Base-by-base conservation (phyloP, 2,113 vertebrate genomes). In the Chinchilla lanigera region DNA sequence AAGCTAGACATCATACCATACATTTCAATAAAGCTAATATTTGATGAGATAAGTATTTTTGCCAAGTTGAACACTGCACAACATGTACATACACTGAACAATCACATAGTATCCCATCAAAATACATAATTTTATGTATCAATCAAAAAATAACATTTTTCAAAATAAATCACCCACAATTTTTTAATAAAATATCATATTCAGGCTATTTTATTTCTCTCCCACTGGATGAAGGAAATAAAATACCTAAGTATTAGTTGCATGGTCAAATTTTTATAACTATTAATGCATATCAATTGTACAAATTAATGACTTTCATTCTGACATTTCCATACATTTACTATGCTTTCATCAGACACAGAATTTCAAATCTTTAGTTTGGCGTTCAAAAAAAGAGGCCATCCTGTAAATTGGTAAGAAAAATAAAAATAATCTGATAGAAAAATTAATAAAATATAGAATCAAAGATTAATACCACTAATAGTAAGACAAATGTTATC, bases 391-490 rank as follows among this genome's bases (percentile, higher is more conserved):
- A 89, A 89, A 3, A 41, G 47, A 95, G 33, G 26, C 16, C 86
- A 96, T 26, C 19, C 50, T 85, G 78, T 4, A 89, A 84, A 85
- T 52, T 17, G 77, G 30, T 61, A 73, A 9, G 77, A 85, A 95
- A 86, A 88, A 47, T 82, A 87, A 17, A 73, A 88, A 88, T 88
- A 75, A 82, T 58, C 81, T 85, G 47, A 85, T 26, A 38, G 47
- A 47, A 93, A 96, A 61, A 82, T 92, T 30, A 65, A 12, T n/a
- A 77, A 84, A 93, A 78, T 60, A 65, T 11, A 89, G 33, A 80
- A 86, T 69, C 19, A 91, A 85, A 84, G 17, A 78, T 71, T 86
- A 73, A 7, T 44, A 89, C n/a, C 73, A 95, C 63, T 69, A 84
- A 47, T 35, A 69, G 85, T 20, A 38, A 28, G 38, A 87, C 35